Evolutionary conservation across 2,113 vertebrate genomes (phyloP).

Genomic region (Tupaia chinensis): DNA sequence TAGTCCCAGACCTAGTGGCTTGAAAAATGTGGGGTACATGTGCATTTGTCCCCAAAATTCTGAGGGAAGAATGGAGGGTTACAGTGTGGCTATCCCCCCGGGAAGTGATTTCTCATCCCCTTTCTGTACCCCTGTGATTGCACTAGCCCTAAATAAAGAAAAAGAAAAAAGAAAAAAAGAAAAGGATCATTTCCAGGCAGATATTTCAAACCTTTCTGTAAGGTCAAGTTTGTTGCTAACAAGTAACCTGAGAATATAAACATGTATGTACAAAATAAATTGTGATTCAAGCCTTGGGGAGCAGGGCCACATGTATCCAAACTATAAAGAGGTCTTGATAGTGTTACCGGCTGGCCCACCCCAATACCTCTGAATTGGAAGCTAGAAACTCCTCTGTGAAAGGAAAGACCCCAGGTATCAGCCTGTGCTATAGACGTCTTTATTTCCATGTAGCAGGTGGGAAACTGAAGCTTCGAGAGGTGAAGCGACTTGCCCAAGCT

Average conservation of each 20-base stretch:
- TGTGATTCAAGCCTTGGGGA: neutral
- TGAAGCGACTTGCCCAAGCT: neutral
- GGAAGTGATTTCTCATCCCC: too few species aligned
- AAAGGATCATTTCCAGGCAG: too few species aligned
- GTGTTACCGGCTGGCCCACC: neutral
- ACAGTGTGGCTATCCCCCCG: too few species aligned
- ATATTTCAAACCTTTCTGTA: neutral
- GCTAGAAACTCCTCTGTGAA: neutral
- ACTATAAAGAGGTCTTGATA: neutral
- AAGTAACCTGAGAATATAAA: neutral
- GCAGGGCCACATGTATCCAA: neutral
- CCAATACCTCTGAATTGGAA: neutral
- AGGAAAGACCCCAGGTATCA: neutral
- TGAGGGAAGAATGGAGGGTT: too few species aligned
- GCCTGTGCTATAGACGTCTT: neutral
- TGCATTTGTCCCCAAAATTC: too few species aligned
- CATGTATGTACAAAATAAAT: neutral
- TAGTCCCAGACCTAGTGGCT: too few species aligned
- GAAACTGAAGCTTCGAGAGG: neutral
- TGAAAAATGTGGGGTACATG: too few species aligned
- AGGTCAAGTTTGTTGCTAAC: neutral
- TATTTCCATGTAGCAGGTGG: neutral
- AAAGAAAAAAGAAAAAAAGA: too few species aligned
- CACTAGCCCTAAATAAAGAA: too few species aligned
- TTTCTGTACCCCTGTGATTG: too few species aligned